Percentiles rank a stretch among this genome's conserved stretches.
phyloP scores from a whole-genome alignment of 1,140 invertebrate species.

The Calephelis virginiensis region DNA sequence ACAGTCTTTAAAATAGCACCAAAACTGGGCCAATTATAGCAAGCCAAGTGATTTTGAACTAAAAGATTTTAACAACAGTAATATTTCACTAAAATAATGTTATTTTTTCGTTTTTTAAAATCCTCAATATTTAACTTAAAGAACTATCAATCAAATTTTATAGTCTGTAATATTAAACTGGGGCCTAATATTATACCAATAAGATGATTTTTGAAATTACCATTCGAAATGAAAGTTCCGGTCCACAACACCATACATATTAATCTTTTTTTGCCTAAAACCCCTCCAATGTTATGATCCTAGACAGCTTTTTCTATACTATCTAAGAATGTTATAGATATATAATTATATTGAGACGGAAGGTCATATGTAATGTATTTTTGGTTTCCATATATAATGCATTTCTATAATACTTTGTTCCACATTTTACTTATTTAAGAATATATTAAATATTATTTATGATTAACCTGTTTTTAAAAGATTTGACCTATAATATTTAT shows the following conservation, averaged over 20 bases:
- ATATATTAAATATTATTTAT: background rate
- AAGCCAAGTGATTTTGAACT: no score
- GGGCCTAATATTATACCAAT: conserved; percentile 1
- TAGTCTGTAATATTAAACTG: no score
- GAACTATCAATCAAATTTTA: no score
- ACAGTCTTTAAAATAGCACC: no score
- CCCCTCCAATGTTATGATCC: conserved; percentile 59
- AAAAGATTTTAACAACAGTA: no score
- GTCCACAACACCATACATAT: conserved; percentile 28
- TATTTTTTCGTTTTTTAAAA: no score
- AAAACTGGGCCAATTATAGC: no score
- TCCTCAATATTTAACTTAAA: no score
- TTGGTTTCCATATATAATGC: background rate
- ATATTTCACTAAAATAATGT: no score
- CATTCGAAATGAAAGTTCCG: background rate
- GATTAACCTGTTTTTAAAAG: background rate
- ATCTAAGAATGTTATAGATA: conserved; percentile 32
- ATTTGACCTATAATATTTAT: conserved; percentile 1
- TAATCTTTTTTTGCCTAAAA: conserved; percentile 28
- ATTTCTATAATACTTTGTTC: background rate
- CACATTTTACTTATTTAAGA: background rate
- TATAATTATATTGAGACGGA: background rate
- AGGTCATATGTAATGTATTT: background rate
- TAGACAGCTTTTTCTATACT: conserved; percentile 43
- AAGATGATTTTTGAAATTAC: no score